These are phyloP conservation scores for Siderastrea siderea DNA, from an alignment of 92 coral and sea anemone species.

Conservation along the genomic window DNA sequence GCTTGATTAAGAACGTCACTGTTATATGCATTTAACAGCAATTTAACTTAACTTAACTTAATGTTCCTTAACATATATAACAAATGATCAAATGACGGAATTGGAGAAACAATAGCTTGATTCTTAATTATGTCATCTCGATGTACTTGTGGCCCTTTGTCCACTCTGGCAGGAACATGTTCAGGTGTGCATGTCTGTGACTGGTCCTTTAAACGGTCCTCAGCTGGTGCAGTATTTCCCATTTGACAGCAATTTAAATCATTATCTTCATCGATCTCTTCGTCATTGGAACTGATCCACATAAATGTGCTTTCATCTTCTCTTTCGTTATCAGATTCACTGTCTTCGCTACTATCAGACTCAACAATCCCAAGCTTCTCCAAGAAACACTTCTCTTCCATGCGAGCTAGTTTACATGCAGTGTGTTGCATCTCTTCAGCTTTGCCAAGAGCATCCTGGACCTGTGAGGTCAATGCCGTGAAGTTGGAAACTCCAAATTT, in stretches of 20 bases:
- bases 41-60: conserved; percentile 18
- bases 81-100: neutral
- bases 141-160: neutral
- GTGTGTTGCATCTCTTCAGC: neutral
- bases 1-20: conserved; percentile 23
- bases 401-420: neutral
- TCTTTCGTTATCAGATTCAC: neutral
- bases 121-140: neutral
- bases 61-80: neutral
- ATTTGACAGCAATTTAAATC: too few relatives aligned
- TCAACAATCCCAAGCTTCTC: neutral
- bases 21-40: conserved; percentile 7
- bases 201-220: too few relatives aligned
- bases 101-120: neutral
- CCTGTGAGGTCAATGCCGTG: neutral
- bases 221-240: too few relatives aligned
- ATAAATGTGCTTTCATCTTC: too few relatives aligned
- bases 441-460: neutral
- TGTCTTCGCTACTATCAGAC: conserved; percentile 1
- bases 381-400: neutral
- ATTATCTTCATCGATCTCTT: conserved; percentile 1
- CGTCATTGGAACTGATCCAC: neutral
- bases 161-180: neutral
- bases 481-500: neutral
- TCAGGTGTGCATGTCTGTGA: neutral